Evolutionary conservation across 2,888 invertebrate species (phyloP), one percentile per base, ranked within the genome.

Genomic region (Cheilosia urbana): DNA sequence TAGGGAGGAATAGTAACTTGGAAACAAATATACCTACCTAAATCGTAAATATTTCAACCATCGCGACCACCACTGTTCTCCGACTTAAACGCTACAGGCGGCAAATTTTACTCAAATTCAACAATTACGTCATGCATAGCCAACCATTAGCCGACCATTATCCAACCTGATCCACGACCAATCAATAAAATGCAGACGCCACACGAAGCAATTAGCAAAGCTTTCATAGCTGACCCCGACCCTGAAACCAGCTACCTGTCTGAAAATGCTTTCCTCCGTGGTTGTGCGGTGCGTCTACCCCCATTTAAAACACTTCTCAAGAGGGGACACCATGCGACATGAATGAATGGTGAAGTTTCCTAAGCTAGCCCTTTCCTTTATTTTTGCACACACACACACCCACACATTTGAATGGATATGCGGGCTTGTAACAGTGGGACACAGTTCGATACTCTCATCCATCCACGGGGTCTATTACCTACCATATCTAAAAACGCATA

Each of bases 371-470:
- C 24, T 51, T 15, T 24, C 21, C 15, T 4, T 51, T 15, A 30
- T 13, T 11, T 51, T 51, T 15, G 11, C 51, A 51, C 19, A 51
- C 24, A 13, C 51, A 51, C 51, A 51, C 15, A 51, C 51, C 24
- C 51, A 1, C 9, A 24, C 15, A n/a, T n/a, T n/a, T 13, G 51
- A 51, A 51, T 51, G 51, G 15, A 21, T 19, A 21, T 19, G 11
- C 19, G 13, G 21, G 11, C 21, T 45, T 17, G 19, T 11, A 9
- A 9, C 49, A n/a, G 49, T 21, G 19, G 5, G 9, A 49, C n/a
- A 45, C 49, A 19, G 42, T 42, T 42, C 42, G 42, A 42, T 42
- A 42, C 42, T 42, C 42, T 42, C 42, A n/a, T 42, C 42, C n/a
- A n/a, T 42, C 42, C 1, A 2, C 5, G 4, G 42, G 15, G 11